phyloP scores from a whole-genome alignment of 2,888 invertebrate genomes.

The Calameuta filiformis region DNA sequence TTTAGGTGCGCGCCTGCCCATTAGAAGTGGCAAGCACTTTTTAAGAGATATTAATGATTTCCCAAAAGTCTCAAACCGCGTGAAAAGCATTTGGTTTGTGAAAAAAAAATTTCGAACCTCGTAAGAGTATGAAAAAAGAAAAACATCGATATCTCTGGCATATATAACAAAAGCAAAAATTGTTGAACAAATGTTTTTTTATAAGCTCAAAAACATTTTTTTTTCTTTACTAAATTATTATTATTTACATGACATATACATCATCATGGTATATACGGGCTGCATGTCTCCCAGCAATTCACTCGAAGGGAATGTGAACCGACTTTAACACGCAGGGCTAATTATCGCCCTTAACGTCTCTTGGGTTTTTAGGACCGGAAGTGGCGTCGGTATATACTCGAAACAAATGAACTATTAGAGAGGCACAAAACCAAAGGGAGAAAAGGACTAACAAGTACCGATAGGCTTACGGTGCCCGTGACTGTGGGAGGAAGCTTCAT shows the following conservation, averaged over 20 bases:
- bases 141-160: background rate
- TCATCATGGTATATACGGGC: background rate
- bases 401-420: constrained; percentile 59
- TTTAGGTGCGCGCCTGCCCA: background rate
- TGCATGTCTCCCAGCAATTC: background rate
- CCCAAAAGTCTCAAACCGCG: constrained; percentile 45
- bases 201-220: background rate
- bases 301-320: background rate
- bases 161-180: background rate
- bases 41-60: constrained; percentile 56
- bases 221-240: background rate
- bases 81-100: constrained; percentile 7
- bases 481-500: constrained; percentile 4
- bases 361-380: constrained; percentile 47
- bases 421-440: constrained; percentile 30
- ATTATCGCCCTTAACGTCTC: constrained; percentile 21
- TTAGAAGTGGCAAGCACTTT: constrained; percentile 19
- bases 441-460: constrained; percentile 18
- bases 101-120: background rate
- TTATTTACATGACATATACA: background rate
- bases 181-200: background rate
- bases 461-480: constrained; percentile 2
- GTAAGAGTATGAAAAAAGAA: background rate
- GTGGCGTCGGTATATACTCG: constrained; percentile 31
- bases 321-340: constrained; percentile 17